Base-by-base conservation (phyloP, 1,140 invertebrate species). In the Bactericera cockerelli region DNA sequence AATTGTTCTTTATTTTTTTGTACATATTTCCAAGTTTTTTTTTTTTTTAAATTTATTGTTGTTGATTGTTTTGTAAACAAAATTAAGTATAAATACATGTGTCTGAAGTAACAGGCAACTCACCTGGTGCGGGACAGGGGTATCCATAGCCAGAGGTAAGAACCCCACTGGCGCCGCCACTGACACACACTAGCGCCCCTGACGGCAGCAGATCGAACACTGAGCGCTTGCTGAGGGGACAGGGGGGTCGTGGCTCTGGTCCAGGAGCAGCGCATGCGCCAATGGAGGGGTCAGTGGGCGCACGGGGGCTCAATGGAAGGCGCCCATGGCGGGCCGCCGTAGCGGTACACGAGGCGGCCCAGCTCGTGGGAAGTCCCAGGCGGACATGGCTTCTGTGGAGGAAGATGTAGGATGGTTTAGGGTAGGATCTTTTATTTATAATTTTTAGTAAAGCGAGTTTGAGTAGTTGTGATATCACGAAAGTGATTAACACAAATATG, bases 81-180 rank as follows among this genome's bases (percentile, higher is more conserved):
- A n/a, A n/a, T n/a, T n/a, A n/a, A n/a, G n/a, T n/a, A n/a, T n/a
- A n/a, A n/a, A n/a, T n/a, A n/a, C n/a, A n/a, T n/a, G n/a, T n/a
- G n/a, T n/a, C n/a, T n/a, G n/a, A n/a, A n/a, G n/a, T n/a, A n/a
- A n/a, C n/a, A n/a, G n/a, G n/a, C n/a, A n/a, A 72, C 74, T 79
- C 74, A 93, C 89, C 72, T 94, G 91, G 77, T 98, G 91, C 31
- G 95, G 93, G 26, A 99, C 90, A 16, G 99, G 74, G 75, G 98
- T 93, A 72, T 99, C n/a, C 96, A 70, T 94, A 96, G 19, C 96
- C 96, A 60, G 93, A n/a, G n/a, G n/a, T 78, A 70, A 85, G 98
- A 64, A 88, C 92, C 59, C 95, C 96, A 49, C 82, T 84, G 19
- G 92, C 93, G 77, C 93, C 96, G 67, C 82, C 88, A 1, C 93